phyloP scores from a whole-genome alignment of 30 jellyfish, hydroid and myxozoan genomes.

The Hydra vulgaris region DNA sequence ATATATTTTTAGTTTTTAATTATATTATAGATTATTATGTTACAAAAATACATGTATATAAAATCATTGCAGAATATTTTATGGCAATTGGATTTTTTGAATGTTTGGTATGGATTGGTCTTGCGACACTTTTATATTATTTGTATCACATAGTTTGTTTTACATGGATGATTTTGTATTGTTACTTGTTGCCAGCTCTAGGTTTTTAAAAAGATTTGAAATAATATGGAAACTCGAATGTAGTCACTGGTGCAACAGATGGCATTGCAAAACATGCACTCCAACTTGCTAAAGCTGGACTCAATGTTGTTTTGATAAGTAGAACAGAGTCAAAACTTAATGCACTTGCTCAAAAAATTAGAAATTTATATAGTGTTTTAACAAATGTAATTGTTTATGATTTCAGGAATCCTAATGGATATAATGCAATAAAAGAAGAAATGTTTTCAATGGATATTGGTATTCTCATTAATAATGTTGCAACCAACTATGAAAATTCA shows the following conservation, averaged over 20 bases:
- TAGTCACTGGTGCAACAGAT: conserved; percentile 44
- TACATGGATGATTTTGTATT: conserved; percentile 9
- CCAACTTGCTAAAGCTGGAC: conserved; percentile 34
- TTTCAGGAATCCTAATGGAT: conserved; percentile 17
- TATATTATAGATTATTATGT: no score
- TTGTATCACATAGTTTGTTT: not conserved
- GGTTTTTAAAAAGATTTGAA: conserved; percentile 12
- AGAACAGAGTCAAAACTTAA: conserved; percentile 25
- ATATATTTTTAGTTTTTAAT: no score
- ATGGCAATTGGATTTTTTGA: not conserved
- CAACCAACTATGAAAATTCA: conserved; percentile 5
- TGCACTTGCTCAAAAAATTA: conserved; percentile 3
- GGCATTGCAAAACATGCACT: conserved; percentile 38
- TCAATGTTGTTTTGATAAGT: conserved; percentile 26
- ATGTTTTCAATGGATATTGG: conserved; percentile 20
- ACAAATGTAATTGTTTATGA: conserved; percentile 20
- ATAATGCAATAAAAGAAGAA: conserved; percentile 1
- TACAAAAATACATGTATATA: no score
- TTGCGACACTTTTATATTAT: not conserved
- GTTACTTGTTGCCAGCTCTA: conserved; percentile 6
- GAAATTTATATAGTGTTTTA: conserved; percentile 1
- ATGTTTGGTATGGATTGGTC: not conserved
- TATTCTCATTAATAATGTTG: conserved; percentile 32
- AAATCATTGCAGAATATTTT: not conserved
- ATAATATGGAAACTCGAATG: conserved; percentile 35